Evolutionary conservation across 2,797 vertebrate genomes (phyloP).

Genomic region (Neosilurus mollespiculum): DNA sequence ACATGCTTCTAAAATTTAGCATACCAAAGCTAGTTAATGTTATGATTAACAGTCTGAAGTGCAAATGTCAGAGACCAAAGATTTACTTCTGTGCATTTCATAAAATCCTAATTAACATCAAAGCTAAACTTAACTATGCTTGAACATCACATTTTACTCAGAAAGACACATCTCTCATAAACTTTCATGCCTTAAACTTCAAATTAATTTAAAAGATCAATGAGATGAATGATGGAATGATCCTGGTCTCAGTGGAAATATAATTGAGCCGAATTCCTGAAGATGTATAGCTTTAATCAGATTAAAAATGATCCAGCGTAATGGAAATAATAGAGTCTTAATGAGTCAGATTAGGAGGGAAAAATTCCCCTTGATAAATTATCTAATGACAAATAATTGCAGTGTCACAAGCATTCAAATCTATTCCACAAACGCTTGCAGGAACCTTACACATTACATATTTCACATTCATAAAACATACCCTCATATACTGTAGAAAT

Average conservation of each 20-base stretch:
- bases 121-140: neutral
- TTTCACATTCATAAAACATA: conserved; percentile 30
- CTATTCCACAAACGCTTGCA: conserved; percentile 14
- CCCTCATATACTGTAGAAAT: neutral
- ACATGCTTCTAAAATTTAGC: neutral
- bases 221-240: too few species aligned
- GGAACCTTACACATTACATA: conserved; percentile 43
- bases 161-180: neutral
- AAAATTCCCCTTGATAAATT: conserved; percentile 35
- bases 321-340: conserved; percentile 43
- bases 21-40: neutral
- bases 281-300: conserved; percentile 44
- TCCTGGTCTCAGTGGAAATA: neutral
- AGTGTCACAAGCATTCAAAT: conserved; percentile 12
- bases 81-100: neutral
- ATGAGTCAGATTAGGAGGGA: conserved; percentile 35
- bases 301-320: conserved; percentile 25
- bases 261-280: neutral
- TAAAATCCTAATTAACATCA: neutral
- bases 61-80: too few species aligned
- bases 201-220: neutral
- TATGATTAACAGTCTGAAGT: neutral
- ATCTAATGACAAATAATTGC: conserved; percentile 38
- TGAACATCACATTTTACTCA: neutral
- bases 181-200: neutral